Evolutionary conservation across 1,140 invertebrate genomes (phyloP).

Genomic region (Dinoponera quadriceps): DNA sequence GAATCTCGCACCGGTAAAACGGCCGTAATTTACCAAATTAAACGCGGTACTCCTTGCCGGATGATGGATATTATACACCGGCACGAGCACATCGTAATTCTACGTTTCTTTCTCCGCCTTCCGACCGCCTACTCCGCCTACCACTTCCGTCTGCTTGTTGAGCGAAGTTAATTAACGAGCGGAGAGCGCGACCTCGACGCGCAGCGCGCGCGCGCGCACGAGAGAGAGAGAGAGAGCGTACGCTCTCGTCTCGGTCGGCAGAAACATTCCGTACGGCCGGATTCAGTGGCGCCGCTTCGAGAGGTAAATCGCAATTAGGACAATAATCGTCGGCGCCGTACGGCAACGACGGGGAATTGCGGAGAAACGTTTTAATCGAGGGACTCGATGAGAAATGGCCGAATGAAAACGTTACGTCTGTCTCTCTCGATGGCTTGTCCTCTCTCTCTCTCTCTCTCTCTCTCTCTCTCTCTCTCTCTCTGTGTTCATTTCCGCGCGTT

Average conservation of each 20-base stretch:
- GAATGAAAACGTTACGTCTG: background rate
- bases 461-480: background rate
- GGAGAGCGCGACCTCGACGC: constrained; percentile 17
- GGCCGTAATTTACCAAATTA: constrained; percentile 52
- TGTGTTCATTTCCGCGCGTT: background rate
- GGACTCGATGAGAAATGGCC: background rate
- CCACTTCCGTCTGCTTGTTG: constrained; percentile 27
- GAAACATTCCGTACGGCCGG: constrained; percentile 25
- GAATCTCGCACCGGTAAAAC: constrained; percentile 21
- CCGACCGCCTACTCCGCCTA: background rate
- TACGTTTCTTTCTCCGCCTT: constrained; percentile 42
- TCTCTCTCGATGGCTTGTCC: too few relatives aligned
- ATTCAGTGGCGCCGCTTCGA: constrained; percentile 28
- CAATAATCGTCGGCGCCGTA: constrained; percentile 35
- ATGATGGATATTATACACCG: constrained; percentile 53
- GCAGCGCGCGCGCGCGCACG: constrained; percentile 5
- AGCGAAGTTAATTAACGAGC: constrained; percentile 56
- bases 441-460: background rate
- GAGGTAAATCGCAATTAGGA: constrained; percentile 47
- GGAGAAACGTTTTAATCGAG: constrained; percentile 31
- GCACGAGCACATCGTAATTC: constrained; percentile 34
- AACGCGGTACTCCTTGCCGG: constrained; percentile 25
- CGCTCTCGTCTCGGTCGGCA: too few relatives aligned
- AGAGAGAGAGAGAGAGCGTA: too few relatives aligned
- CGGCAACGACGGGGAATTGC: constrained; percentile 10